Evolutionary conservation across 2,888 invertebrate genomes (phyloP).

Genomic region (Coleophora flavipennella): DNA sequence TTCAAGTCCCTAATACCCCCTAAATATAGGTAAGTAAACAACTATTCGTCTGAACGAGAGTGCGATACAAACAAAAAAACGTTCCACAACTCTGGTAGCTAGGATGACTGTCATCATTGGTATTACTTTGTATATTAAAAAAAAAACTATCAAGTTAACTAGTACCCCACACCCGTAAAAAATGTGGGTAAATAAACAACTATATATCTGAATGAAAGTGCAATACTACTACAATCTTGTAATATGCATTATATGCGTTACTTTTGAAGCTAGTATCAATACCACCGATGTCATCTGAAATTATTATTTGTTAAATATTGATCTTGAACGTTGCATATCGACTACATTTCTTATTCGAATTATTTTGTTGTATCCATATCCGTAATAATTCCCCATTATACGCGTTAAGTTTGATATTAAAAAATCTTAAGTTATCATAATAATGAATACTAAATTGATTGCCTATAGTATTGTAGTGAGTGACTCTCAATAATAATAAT

Average conservation of each 20-base stretch:
- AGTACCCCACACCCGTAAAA: slow-evolving; percentile 37
- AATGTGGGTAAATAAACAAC: slow-evolving; percentile 21
- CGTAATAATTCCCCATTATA: slow-evolving; percentile 52
- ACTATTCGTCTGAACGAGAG: slow-evolving; percentile 29
- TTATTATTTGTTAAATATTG: slow-evolving; percentile 45
- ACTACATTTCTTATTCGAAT: slow-evolving; percentile 68
- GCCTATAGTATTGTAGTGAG: slow-evolving; percentile 57
- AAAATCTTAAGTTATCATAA: slow-evolving; percentile 55
- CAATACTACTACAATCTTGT: too few species aligned
- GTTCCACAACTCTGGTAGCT: too few species aligned
- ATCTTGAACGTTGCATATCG: slow-evolving; percentile 71
- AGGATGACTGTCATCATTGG: too few species aligned
- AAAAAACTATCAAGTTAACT: slow-evolving; percentile 47
- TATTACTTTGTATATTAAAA: too few species aligned
- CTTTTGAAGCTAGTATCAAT: slow-evolving; percentile 39
- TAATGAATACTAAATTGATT: slow-evolving; percentile 47
- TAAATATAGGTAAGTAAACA: slow-evolving; percentile 21
- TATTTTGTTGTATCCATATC: slow-evolving; percentile 64
- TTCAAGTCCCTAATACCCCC: slow-evolving; percentile 46
- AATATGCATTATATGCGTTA: too few species aligned
- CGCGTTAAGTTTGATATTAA: slow-evolving; percentile 54
- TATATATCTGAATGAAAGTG: slow-evolving; percentile 28
- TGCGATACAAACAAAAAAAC: too few species aligned
- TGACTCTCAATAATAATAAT: slow-evolving; percentile 44
- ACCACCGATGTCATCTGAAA: slow-evolving; percentile 67